These are phyloP conservation scores for Heliconius melpomene DNA, from an alignment of 1,140 invertebrate species.

Conservation along the genomic window DNA sequence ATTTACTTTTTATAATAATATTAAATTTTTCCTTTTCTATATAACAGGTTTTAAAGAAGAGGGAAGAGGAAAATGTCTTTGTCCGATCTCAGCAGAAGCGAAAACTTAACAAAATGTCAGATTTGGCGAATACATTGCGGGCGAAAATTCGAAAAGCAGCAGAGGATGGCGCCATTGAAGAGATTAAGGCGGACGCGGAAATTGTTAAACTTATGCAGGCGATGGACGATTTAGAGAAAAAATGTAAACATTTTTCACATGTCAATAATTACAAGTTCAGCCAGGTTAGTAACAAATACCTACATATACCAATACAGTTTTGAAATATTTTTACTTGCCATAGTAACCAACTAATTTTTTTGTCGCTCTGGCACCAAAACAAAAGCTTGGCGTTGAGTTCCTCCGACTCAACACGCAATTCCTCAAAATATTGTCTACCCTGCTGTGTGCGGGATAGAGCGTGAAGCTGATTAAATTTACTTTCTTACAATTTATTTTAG, in stretches of 20 bases:
- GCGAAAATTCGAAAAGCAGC: slow-evolving; percentile 83
- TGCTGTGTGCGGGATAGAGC: too few species aligned
- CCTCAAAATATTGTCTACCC: too few species aligned
- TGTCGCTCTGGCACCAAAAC: too few species aligned
- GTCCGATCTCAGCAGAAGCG: slow-evolving; percentile 92
- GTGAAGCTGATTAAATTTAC: too few species aligned
- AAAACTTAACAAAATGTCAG: slow-evolving; percentile 90
- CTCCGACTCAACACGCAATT: too few species aligned
- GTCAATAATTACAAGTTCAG: slow-evolving; percentile 73
- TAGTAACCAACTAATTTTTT: too few species aligned
- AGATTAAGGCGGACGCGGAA: slow-evolving; percentile 82
- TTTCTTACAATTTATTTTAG: too few species aligned
- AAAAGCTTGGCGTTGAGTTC: too few species aligned
- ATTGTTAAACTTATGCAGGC: slow-evolving; percentile 84
- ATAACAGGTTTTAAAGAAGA: slow-evolving; percentile 86
- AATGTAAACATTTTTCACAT: slow-evolving; percentile 85
- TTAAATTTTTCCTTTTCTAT: not conserved
- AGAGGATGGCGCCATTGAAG: slow-evolving; percentile 81
- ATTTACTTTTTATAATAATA: too few species aligned
- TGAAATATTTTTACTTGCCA: too few species aligned
- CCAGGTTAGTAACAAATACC: slow-evolving; percentile 41
- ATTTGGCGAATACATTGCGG: slow-evolving; percentile 84
- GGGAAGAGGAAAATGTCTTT: slow-evolving; percentile 92
- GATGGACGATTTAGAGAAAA: slow-evolving; percentile 85
- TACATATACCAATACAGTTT: too few species aligned